These are phyloP conservation scores for Cladorhizidae sp. DNA, from an alignment of 37 sponge, comb jelly and placozoan species.

Conservation along the genomic window DNA sequence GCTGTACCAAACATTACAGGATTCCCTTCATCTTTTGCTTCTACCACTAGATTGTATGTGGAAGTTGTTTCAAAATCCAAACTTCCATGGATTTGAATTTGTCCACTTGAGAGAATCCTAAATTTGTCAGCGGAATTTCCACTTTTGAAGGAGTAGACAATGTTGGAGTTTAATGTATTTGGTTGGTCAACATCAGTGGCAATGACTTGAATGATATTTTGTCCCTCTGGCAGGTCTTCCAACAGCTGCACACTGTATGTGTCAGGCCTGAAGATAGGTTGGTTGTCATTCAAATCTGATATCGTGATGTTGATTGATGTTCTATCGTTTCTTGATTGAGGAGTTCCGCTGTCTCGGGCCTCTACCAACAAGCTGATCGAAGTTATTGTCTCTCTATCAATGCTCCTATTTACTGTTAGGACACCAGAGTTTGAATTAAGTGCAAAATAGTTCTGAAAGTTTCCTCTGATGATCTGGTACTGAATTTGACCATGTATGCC, in stretches of 20 bases:
- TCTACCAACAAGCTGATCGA: slow-evolving; percentile 6
- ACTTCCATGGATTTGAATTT: not conserved
- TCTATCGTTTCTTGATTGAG: not conserved
- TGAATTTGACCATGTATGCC: slow-evolving; percentile 40
- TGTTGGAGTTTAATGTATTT: slow-evolving; percentile 39
- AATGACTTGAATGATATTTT: slow-evolving; percentile 8
- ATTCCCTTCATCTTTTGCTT: slow-evolving; percentile 32
- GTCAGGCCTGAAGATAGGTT: slow-evolving; percentile 49
- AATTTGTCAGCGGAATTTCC: not conserved
- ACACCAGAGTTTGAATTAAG: slow-evolving; percentile 19
- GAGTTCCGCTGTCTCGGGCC: slow-evolving; percentile 38
- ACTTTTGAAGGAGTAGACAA: slow-evolving; percentile 19
- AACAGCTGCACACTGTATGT: slow-evolving; percentile 19
- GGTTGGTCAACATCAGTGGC: slow-evolving; percentile 60
- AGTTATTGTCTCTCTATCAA: slow-evolving; percentile 36
- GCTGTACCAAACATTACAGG: slow-evolving; percentile 25
- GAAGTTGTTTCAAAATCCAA: slow-evolving; percentile 42
- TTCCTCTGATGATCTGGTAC: slow-evolving; percentile 39
- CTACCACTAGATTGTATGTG: slow-evolving; percentile 24
- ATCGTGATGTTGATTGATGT: slow-evolving; percentile 42
- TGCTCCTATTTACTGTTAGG: slow-evolving; percentile 18
- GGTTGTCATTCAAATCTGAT: slow-evolving; percentile 79
- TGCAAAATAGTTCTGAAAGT: slow-evolving; percentile 8
- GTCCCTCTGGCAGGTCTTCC: slow-evolving; percentile 21
- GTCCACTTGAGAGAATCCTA: not conserved